A percentile compares a stretch with the other conserved stretches of the same genome.
Conservation (phyloP, 2,797 vertebrate species). For the Poeciliopsis presidionis region DNA sequence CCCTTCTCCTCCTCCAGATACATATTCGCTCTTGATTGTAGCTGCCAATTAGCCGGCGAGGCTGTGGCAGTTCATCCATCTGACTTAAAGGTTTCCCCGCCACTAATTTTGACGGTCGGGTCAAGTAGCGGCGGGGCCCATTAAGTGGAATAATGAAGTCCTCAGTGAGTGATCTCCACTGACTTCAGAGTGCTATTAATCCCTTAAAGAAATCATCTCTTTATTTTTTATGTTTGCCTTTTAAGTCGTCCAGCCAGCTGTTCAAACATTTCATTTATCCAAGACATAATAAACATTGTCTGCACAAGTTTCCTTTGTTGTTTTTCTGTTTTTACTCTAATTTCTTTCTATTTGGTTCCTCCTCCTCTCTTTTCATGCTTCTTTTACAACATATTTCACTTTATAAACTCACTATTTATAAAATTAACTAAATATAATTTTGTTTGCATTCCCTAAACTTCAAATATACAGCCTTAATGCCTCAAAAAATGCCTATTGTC, state of each 20-base stretch:
- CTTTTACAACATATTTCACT: too few relatives aligned
- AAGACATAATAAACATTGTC: conserved; percentile 71
- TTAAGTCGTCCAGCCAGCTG: conserved; percentile 60
- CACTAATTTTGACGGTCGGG: conserved; percentile 76
- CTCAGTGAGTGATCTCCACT: conserved; percentile 77
- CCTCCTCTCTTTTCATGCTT: neutral
- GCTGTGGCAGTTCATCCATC: conserved; percentile 75
- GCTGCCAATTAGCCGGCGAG: conserved; percentile 70
- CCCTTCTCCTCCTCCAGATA: conserved; percentile 64
- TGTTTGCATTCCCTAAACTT: too few relatives aligned
- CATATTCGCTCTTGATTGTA: conserved; percentile 71
- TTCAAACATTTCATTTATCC: conserved; percentile 75
- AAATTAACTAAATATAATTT: too few relatives aligned
- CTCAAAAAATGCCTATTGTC: too few relatives aligned
- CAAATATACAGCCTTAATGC: too few relatives aligned
- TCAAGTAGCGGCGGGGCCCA: conserved; percentile 78
- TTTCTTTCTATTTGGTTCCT: conserved; percentile 10
- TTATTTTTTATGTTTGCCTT: conserved; percentile 74
- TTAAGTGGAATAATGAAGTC: conserved; percentile 84
- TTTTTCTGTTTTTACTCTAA: conserved; percentile 18
- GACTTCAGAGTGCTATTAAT: conserved; percentile 73
- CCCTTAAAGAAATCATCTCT: conserved; percentile 73
- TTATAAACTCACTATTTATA: too few relatives aligned
- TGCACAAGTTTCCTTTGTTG: conserved; percentile 37
- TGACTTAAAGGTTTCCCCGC: conserved; percentile 77